phyloP scores from a whole-genome alignment of 2,113 vertebrate species.

The Gracilinanus agilis region DNA sequence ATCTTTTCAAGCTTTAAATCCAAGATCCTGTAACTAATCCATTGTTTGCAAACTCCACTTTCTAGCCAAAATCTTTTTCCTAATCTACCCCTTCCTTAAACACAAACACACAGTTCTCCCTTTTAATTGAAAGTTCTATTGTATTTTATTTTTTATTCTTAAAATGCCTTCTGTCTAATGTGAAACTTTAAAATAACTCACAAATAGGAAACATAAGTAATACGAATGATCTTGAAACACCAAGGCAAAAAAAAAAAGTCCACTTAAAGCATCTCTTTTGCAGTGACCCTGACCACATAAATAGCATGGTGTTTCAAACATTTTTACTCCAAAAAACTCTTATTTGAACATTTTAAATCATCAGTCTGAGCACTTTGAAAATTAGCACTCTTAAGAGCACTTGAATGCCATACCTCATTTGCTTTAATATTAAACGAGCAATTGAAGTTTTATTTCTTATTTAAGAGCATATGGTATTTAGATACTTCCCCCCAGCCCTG shows the following conservation, averaged over 20 bases:
- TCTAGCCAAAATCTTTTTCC: slow-evolving; percentile 7
- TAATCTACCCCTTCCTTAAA: background rate
- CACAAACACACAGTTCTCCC: background rate
- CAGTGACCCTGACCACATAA: slow-evolving; percentile 70
- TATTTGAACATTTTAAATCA: slow-evolving; percentile 76
- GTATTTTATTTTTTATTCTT: slow-evolving; percentile 4
- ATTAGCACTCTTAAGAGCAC: background rate
- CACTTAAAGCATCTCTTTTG: slow-evolving; percentile 32
- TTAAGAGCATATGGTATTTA: slow-evolving; percentile 37
- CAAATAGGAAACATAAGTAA: slow-evolving; percentile 55
- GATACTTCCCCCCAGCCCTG: slow-evolving; percentile 13
- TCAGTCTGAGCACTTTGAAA: slow-evolving; percentile 65
- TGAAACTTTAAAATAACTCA: background rate
- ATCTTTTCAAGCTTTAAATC: background rate
- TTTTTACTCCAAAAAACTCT: slow-evolving; percentile 67
- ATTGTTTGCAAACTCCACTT: slow-evolving; percentile 34
- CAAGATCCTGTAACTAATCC: background rate
- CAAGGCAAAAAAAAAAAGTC: slow-evolving; percentile 49
- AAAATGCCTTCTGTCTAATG: background rate
- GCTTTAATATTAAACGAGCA: slow-evolving; percentile 41
- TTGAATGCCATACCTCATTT: slow-evolving; percentile 43
- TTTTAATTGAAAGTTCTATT: slow-evolving; percentile 39
- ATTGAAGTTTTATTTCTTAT: slow-evolving; percentile 50
- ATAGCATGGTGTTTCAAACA: slow-evolving; percentile 71
- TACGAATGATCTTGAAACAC: slow-evolving; percentile 69